Base-by-base conservation (phyloP, 2,888 invertebrate genomes). In the Minunthozetes semirufus region DNA sequence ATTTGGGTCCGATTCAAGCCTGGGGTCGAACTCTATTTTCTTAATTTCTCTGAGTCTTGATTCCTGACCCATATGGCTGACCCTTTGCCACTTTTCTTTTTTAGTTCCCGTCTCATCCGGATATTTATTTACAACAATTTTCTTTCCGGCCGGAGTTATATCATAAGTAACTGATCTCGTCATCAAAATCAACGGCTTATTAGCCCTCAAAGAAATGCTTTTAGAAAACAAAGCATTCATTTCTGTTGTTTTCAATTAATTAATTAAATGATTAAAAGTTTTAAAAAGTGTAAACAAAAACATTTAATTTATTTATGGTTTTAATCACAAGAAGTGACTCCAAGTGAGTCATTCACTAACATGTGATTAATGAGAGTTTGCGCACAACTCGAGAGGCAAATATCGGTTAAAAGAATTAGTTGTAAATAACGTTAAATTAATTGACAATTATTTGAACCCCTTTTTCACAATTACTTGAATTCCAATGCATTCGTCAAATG, bases 1-100 rank as follows among this genome's bases (percentile, higher is more conserved):
- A 19, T 46, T 9, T 9, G 76, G 73, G 46, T 76, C 73, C 17
- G 74, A 70, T 13, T 74, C 70, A 15, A 74, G 59, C 27, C 74
- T 48, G 1, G 29, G 50, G 25, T 74, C 50, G n/a, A 25, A n/a
- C 53, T 74, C 74, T 25, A 74, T 74, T 9, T 48, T 9, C 15
- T 50, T 38, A 13, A 74, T 74, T 59, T 74, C 11, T 33, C 38
- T 46, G 27, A 74, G 22, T 15, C n/a, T 38, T 17, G 50, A 22
- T 17, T 74, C 74, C 4, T 74, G 19, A 11, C 59, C 74, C 74
- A 74, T 74, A 11, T 70, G 48, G 8, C 56, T 13, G n/a, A 74
- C 74, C 15, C 48, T 53, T 33, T 71, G 70, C 74, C 74, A 74
- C 56, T 74, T 71, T 29, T 74, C 74, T 5, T 56, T 50, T 25